These are phyloP conservation scores for Macropodus opercularis DNA, from an alignment of 2,797 vertebrate genomes.

Conservation along the genomic window DNA sequence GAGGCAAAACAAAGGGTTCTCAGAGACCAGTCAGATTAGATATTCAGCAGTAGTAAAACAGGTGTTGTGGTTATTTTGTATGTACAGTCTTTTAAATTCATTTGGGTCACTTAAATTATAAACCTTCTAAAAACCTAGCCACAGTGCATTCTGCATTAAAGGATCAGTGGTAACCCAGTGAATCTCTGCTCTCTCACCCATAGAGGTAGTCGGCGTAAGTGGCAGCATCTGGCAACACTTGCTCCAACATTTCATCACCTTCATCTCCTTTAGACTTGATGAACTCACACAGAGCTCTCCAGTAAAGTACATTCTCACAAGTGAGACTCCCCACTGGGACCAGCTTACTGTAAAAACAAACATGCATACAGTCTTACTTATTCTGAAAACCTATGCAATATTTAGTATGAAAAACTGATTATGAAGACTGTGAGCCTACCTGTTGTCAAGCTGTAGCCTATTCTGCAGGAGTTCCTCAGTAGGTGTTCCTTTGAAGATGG, in stretches of 20 bases:
- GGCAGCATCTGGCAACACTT: slow-evolving; percentile 90
- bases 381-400: too few relatives aligned
- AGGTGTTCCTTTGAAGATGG: slow-evolving; percentile 81
- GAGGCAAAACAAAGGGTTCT: slow-evolving; percentile 1
- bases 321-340: slow-evolving; percentile 87
- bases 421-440: slow-evolving; percentile 71
- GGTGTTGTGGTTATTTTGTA: too few relatives aligned
- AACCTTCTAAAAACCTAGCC: too few relatives aligned
- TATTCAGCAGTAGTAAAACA: background rate
- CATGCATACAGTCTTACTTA: background rate
- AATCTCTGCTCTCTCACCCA: slow-evolving; percentile 76
- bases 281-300: slow-evolving; percentile 92
- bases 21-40: background rate
- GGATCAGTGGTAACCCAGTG: slow-evolving; percentile 6
- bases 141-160: background rate
- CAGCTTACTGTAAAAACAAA: slow-evolving; percentile 81
- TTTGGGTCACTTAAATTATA: too few relatives aligned
- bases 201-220: slow-evolving; percentile 89
- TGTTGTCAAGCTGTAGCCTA: slow-evolving; percentile 79
- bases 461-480: slow-evolving; percentile 81
- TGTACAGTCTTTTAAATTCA: too few relatives aligned
- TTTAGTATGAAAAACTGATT: background rate
- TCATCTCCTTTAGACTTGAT: slow-evolving; percentile 89
- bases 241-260: slow-evolving; percentile 89
- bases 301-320: slow-evolving; percentile 90